Base-by-base conservation (phyloP, 2,888 invertebrate genomes). In the Acanthopleura granulata region DNA sequence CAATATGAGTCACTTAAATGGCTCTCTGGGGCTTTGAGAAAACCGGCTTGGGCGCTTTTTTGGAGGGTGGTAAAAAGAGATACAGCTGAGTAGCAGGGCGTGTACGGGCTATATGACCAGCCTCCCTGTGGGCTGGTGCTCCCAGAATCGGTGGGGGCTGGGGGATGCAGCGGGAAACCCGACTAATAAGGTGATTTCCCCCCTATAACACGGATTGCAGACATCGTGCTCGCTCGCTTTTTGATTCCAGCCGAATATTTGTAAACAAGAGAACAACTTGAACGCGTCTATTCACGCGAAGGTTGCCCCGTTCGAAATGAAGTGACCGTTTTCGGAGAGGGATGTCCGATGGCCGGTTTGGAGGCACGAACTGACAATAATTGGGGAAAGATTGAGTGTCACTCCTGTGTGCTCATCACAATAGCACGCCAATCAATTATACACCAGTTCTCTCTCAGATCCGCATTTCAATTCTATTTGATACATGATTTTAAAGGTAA, bases 401-500 rank as follows among this genome's bases (percentile, higher is more conserved):
- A 6, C 29, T 27, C 22, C 22, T 6, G 66, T 66, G 66, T 66
- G 66, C 66, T 25, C 29, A 16, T 66, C 15, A 66, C 66, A 66
- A 66, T 66, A 66, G 66, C 22, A 25, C 66, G 16, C 18, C 27
- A 22, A 27, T 22, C 66, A 66, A 66, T 66, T 66, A 66, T 27
- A 66, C 66, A 66, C 66, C 6, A 25, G 29, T 57, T 15, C 66
- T 27, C 66, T 27, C 66, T 66, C 25, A 22, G 15, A 3, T 66
- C 29, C 29, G 14, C 25, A 66, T 25, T 66, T 27, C 15, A 22
- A 66, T 66, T 66, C 18, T 27, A 25, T 66, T 66, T 66, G 66
- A 66, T 66, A 66, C 66, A 66, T 27, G 66, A 66, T 66, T 66
- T 22, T 66, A 66, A 66, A 66, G 66, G 66, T 66, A 66, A 66